A percentile compares a stretch with the other conserved stretches of the same genome.
Evolutionary conservation across 2,888 invertebrate genomes (phyloP).

Genomic region (Cylindroiulus punctatus): DNA sequence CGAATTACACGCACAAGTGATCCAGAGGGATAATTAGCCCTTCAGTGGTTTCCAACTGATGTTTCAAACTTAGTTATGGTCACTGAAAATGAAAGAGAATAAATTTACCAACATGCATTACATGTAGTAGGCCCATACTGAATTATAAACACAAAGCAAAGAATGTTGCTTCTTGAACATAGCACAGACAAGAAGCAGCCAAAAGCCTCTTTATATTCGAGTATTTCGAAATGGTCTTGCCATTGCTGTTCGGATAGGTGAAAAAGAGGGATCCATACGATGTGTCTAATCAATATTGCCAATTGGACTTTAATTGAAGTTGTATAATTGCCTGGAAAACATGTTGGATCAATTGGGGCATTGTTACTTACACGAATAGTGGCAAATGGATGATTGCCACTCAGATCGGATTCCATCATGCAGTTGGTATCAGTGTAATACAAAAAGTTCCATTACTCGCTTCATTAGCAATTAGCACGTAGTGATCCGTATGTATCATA

Average conservation of each 20-base stretch:
- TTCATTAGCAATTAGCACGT: slow-evolving; percentile 24
- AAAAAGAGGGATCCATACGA: neutral
- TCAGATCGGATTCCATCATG: neutral
- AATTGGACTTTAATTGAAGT: slow-evolving; percentile 24
- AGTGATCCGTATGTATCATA: slow-evolving; percentile 8
- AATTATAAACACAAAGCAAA: no score
- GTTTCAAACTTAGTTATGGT: neutral
- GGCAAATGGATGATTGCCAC: neutral
- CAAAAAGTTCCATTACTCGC: slow-evolving; percentile 15
- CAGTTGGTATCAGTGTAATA: neutral
- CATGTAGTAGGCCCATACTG: neutral
- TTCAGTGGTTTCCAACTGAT: neutral
- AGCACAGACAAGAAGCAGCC: neutral
- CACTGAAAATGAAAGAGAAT: neutral
- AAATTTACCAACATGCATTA: no score
- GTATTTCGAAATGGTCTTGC: neutral
- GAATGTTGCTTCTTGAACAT: neutral
- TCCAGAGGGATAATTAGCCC: neutral
- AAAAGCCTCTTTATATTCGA: no score
- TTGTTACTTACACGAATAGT: neutral
- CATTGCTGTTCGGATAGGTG: neutral
- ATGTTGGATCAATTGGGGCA: neutral
- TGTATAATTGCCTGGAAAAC: neutral
- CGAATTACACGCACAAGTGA: neutral
- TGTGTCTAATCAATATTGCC: neutral